These are phyloP conservation scores for Paedocypris micromegethes DNA, from an alignment of 2,797 vertebrate species.

Conservation along the genomic window DNA sequence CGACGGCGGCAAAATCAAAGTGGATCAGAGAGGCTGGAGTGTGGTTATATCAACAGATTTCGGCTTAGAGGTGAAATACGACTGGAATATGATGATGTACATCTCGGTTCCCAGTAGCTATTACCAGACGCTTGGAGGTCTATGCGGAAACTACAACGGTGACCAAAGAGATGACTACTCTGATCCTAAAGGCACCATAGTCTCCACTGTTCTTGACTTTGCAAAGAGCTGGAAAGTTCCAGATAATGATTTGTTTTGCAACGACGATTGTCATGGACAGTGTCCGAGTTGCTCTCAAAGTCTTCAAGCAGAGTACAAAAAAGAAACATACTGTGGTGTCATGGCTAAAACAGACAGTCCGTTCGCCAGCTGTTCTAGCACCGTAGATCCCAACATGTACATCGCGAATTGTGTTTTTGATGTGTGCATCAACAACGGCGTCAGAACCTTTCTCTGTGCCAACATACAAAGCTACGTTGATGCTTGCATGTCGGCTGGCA, in stretches of 20 bases:
- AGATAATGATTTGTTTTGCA: slow-evolving; percentile 47
- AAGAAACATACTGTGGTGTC: slow-evolving; percentile 47
- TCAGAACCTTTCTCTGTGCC: slow-evolving; percentile 45
- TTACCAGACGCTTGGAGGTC: slow-evolving; percentile 59
- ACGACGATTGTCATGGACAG: slow-evolving; percentile 47
- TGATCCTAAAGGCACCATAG: slow-evolving; percentile 24
- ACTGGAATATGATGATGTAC: slow-evolving; percentile 69
- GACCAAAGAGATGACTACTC: slow-evolving; percentile 44
- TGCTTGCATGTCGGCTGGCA: slow-evolving; percentile 41
- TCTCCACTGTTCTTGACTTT: slow-evolving; percentile 46
- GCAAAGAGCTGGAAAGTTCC: slow-evolving; percentile 52
- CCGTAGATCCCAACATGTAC: slow-evolving; percentile 40
- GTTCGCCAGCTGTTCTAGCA: slow-evolving; percentile 46
- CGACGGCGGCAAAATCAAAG: slow-evolving; percentile 50
- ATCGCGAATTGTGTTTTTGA: slow-evolving; percentile 54
- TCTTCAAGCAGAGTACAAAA: slow-evolving; percentile 41
- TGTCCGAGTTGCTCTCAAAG: slow-evolving; percentile 47
- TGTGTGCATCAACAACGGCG: slow-evolving; percentile 50
- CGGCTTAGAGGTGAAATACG: slow-evolving; percentile 65
- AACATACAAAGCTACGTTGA: slow-evolving; percentile 48
- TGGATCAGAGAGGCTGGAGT: slow-evolving; percentile 57
- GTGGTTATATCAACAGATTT: slow-evolving; percentile 60
- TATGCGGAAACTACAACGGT: slow-evolving; percentile 76
- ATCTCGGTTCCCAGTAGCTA: slow-evolving; percentile 60
- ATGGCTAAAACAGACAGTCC: slow-evolving; percentile 42